Percentiles rank a stretch among this genome's conserved stretches.
Evolutionary conservation across 2,797 vertebrate species (phyloP).

Genomic region (Enoplosus armatus): DNA sequence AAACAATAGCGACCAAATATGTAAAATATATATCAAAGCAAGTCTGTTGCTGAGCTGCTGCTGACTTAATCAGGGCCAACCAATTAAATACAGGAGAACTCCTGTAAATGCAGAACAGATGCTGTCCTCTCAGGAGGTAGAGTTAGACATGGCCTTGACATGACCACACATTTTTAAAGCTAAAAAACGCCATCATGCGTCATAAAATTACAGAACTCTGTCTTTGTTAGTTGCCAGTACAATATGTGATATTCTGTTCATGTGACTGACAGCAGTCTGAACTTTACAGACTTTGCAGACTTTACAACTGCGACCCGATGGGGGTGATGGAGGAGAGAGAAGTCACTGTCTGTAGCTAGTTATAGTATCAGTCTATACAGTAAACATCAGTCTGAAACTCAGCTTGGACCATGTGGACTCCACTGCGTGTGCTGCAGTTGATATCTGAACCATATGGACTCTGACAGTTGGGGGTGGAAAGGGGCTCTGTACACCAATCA

Average conservation of each 20-base stretch:
- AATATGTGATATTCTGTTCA: neutral
- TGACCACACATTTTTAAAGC: neutral
- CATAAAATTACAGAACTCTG: neutral
- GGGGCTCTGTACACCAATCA: slow-evolving; percentile 16
- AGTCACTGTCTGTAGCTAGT: neutral
- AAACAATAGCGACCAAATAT: neutral
- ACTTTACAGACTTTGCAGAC: too few species aligned
- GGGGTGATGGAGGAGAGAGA: slow-evolving; percentile 4
- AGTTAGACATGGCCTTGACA: neutral
- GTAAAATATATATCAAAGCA: neutral
- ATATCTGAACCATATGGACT: slow-evolving; percentile 27
- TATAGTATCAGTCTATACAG: too few species aligned
- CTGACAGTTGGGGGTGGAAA: slow-evolving; percentile 21
- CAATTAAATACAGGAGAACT: neutral
- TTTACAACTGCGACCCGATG: neutral
- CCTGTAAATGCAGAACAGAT: neutral
- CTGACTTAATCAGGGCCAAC: neutral
- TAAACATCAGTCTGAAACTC: slow-evolving; percentile 8
- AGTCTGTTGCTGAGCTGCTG: too few species aligned
- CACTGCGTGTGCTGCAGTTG: slow-evolving; percentile 4
- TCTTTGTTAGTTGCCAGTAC: neutral
- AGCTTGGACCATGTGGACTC: neutral
- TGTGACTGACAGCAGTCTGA: slow-evolving; percentile 12
- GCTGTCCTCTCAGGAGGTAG: neutral
- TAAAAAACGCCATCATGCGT: neutral